Conservation (phyloP, 2,113 vertebrate genomes). For the Daubentonia madagascariensis region DNA sequence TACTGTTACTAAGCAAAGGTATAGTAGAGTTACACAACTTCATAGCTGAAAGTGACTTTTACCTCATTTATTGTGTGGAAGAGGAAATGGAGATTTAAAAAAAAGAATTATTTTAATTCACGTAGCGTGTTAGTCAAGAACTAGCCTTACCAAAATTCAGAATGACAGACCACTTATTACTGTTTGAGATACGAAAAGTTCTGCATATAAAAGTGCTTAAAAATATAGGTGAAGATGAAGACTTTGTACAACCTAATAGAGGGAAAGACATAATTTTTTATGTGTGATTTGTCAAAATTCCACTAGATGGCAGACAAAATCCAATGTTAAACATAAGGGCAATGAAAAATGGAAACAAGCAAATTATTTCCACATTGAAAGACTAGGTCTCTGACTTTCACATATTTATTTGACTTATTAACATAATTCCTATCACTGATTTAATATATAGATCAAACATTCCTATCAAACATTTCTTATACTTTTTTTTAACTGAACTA, state of each 20-base stretch:
- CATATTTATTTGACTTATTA: background rate
- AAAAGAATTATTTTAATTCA: background rate
- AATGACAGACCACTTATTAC: background rate
- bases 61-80: background rate
- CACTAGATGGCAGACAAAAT: slow-evolving; percentile 67
- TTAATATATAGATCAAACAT: background rate
- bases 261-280: background rate
- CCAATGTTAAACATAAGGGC: background rate
- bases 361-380: background rate
- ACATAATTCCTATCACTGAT: background rate
- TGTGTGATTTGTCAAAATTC: background rate
- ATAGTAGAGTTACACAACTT: background rate
- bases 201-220: background rate
- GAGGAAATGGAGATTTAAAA: background rate
- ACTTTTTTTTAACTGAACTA: background rate
- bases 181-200: background rate
- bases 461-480: background rate
- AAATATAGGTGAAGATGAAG: background rate
- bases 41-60: background rate
- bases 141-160: background rate
- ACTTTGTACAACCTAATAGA: background rate
- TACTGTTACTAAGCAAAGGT: background rate
- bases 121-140: background rate
- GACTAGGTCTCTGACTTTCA: background rate
- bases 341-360: background rate